Conservation (phyloP, 2,888 invertebrate species). For the Allacma fusca region DNA sequence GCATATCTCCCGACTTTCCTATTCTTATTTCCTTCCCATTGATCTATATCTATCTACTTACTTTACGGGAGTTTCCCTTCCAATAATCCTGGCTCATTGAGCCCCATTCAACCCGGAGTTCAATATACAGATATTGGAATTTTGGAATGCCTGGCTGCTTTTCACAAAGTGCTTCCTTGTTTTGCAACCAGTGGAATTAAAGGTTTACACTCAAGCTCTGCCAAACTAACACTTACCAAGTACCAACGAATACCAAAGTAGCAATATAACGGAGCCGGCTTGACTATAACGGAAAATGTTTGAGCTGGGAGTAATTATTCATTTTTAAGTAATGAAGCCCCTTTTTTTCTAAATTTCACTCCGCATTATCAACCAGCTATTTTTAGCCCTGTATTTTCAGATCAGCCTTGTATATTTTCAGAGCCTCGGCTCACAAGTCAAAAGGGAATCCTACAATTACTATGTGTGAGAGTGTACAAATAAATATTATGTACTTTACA, state of each 20-base stretch:
- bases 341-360: constrained; percentile 16
- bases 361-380: neutral
- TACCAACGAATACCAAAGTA: too few species aligned
- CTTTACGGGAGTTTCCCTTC: too few species aligned
- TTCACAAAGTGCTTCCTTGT: too few species aligned
- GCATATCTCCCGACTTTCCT: neutral
- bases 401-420: too few species aligned
- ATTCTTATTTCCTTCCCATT: neutral
- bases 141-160: too few species aligned
- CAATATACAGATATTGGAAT: too few species aligned
- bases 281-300: neutral
- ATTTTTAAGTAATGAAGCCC: neutral
- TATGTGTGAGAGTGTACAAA: too few species aligned
- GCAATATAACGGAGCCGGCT: neutral
- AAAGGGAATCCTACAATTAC: too few species aligned
- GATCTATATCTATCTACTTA: neutral
- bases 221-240: neutral
- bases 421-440: too few species aligned
- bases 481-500: too few species aligned
- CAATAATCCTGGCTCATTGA: too few species aligned
- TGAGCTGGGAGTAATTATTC: constrained; percentile 9
- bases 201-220: neutral
- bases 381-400: constrained; percentile 16
- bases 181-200: neutral
- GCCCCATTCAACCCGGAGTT: too few species aligned